These are phyloP conservation scores for Ochropacha duplaris DNA, from an alignment of 2,888 invertebrate genomes.

Conservation along the genomic window DNA sequence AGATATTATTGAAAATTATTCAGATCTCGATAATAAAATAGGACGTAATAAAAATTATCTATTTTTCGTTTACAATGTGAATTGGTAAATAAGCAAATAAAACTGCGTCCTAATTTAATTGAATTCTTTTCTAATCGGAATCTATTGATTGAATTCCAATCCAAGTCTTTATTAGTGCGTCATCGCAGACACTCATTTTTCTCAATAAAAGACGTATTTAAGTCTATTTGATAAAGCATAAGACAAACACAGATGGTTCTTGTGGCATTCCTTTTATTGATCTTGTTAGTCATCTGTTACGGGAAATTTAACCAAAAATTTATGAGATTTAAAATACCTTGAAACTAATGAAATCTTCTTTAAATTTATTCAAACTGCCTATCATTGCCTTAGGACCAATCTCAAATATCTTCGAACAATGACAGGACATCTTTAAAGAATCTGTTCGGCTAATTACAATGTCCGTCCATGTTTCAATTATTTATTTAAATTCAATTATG, in stretches of 20 bases:
- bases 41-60: neutral
- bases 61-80: too few species aligned
- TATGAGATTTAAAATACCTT: neutral
- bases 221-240: neutral
- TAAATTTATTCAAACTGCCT: too few species aligned
- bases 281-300: neutral
- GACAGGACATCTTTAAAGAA: neutral
- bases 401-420: too few species aligned
- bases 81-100: neutral
- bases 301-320: neutral
- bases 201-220: neutral
- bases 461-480: neutral
- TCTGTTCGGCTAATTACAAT: too few species aligned
- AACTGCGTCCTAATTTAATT: neutral
- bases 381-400: too few species aligned
- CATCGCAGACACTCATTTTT: neutral
- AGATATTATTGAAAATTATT: neutral
- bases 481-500: neutral
- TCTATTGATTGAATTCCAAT: neutral
- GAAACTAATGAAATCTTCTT: too few species aligned
- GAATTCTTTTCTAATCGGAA: neutral
- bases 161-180: neutral
- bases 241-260: slow-evolving; percentile 3
- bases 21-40: neutral
- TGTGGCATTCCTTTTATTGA: neutral